Evolutionary conservation across 2,888 invertebrate genomes (phyloP).

Genomic region (Arrhopalites spinosus): DNA sequence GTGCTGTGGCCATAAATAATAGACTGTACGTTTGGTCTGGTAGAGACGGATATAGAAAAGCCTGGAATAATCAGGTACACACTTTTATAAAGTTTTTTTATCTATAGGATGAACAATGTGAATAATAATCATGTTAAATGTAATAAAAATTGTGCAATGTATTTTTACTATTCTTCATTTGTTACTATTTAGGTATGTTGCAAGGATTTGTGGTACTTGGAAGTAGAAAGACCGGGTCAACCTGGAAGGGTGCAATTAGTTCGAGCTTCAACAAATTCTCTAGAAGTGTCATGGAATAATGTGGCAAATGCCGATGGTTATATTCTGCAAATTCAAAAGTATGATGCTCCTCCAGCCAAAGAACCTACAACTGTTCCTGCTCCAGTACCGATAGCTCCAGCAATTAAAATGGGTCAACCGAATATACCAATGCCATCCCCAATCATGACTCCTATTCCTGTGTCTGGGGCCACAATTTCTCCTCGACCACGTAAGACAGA

Average conservation of each 20-base stretch:
- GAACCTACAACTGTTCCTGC: neutral
- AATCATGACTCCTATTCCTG: neutral
- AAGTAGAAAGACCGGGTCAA: slow-evolving; percentile 88
- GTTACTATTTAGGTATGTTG: slow-evolving; percentile 77
- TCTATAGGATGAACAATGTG: neutral
- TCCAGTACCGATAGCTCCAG: slow-evolving; percentile 36
- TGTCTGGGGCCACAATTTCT: neutral
- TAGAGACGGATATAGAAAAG: slow-evolving; percentile 97
- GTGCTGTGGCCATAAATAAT: slow-evolving; percentile 92
- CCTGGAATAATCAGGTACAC: slow-evolving; percentile 86
- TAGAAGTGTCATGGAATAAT: slow-evolving; percentile 93
- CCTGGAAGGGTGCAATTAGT: slow-evolving; percentile 92
- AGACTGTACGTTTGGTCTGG: slow-evolving; percentile 99
- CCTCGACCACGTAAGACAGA: neutral
- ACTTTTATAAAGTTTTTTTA: neutral
- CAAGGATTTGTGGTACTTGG: slow-evolving; percentile 93
- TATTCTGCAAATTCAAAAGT: slow-evolving; percentile 79
- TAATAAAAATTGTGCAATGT: neutral
- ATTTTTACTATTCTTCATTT: neutral
- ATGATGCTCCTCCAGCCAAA: slow-evolving; percentile 66
- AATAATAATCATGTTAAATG: neutral
- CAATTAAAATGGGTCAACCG: no score
- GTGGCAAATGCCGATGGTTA: slow-evolving; percentile 92
- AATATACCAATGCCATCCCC: slow-evolving; percentile 11
- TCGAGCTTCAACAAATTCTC: slow-evolving; percentile 87